These are phyloP conservation scores for Pomatorhinus ruficollis DNA, from an alignment of 2,113 vertebrate species.

Conservation along the genomic window DNA sequence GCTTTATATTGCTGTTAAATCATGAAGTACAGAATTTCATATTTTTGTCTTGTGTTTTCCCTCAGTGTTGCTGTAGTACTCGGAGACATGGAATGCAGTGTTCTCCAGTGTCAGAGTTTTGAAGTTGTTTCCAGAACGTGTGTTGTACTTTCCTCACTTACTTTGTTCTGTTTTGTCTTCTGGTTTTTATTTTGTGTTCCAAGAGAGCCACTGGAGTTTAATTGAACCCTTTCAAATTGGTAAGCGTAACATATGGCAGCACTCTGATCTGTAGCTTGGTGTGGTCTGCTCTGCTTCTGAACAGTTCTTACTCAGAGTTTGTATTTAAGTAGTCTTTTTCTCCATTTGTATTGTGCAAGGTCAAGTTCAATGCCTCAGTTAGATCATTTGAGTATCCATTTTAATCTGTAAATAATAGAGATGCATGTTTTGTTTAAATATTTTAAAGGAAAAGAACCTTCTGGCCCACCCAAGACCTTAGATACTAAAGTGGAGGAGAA, in stretches of 20 bases:
- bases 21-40: background rate
- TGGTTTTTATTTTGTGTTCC: background rate
- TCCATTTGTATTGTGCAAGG: background rate
- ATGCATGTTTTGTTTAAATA: constrained; percentile 24
- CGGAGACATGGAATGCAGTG: background rate
- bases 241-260: background rate
- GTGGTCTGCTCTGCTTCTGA: background rate
- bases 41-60: background rate
- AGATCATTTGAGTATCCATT: background rate
- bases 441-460: constrained; percentile 84
- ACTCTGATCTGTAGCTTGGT: background rate
- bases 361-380: background rate
- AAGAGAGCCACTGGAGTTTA: background rate
- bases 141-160: background rate
- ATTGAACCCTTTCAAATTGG: background rate
- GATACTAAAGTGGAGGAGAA: constrained; percentile 87
- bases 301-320: background rate
- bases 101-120: background rate
- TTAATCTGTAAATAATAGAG: background rate
- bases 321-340: background rate
- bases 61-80: background rate
- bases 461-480: constrained; percentile 68
- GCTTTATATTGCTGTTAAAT: background rate
- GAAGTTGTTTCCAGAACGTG: background rate
- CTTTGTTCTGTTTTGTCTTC: background rate